Percentiles rank a stretch among this genome's conserved stretches.
These are phyloP conservation scores for Microctenopoma stevenorrisi DNA, from an alignment of 2,797 vertebrate species.

Conservation along the genomic window DNA sequence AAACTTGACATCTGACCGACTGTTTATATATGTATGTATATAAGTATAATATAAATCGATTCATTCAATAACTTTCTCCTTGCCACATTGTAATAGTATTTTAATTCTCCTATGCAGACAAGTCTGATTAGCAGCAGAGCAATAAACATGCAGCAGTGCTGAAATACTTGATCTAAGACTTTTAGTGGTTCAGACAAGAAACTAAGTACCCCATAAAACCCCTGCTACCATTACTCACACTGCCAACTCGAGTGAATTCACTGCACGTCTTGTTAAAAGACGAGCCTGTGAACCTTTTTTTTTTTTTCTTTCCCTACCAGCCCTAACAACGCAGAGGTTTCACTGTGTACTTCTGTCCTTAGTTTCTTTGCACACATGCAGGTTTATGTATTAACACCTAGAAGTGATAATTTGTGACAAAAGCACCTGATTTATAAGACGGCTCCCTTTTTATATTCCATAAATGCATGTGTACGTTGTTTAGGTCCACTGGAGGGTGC, in stretches of 20 bases:
- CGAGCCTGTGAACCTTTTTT: slow-evolving; percentile 9
- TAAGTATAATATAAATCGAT: slow-evolving; percentile 21
- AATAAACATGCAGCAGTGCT: slow-evolving; percentile 31
- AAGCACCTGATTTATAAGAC: not conserved
- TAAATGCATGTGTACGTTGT: not conserved
- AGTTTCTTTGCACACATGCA: not conserved
- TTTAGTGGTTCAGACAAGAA: slow-evolving; percentile 50
- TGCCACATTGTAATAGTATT: slow-evolving; percentile 33
- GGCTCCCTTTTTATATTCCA: not conserved
- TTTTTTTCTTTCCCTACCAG: not conserved
- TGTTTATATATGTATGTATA: too few species aligned
- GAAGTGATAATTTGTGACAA: not conserved
- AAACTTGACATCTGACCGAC: too few species aligned
- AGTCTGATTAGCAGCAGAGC: slow-evolving; percentile 33
- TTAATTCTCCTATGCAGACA: slow-evolving; percentile 48
- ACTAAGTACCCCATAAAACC: slow-evolving; percentile 72
- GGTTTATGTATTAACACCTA: not conserved
- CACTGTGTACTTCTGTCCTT: not conserved
- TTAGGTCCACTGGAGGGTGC: slow-evolving; percentile 49
- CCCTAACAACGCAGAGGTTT: not conserved
- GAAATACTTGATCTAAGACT: slow-evolving; percentile 63
- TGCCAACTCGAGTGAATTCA: slow-evolving; percentile 51
- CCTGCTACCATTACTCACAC: slow-evolving; percentile 60
- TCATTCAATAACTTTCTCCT: slow-evolving; percentile 28
- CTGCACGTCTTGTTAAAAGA: slow-evolving; percentile 32